Base-by-base conservation (phyloP, 64 coral and sea anemone species). In the Dendrophyllia cribrosa region DNA sequence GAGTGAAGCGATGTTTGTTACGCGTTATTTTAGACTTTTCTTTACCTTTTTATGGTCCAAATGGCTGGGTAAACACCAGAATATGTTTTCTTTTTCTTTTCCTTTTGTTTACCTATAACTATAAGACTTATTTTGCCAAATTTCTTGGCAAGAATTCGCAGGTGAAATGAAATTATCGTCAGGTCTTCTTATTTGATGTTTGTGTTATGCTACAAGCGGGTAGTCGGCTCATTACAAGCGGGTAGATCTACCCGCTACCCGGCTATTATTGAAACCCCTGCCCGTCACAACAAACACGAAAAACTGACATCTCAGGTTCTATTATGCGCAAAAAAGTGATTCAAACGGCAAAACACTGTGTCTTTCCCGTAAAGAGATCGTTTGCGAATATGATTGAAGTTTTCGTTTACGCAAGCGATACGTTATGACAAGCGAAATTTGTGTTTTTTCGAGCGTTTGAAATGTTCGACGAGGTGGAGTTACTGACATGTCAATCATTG, bases 181-280 rank as follows among this genome's bases (percentile, higher is more conserved):
- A n/a, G n/a, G n/a, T 75, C 43, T 46, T 7, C 0, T 13, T 24
- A 16, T 43, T 74, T 74, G 72, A 74, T 12, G 72, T 85, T 66
- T 59, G 66, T 85, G 55, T 85, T 48, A 66, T 26, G 81, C 81
- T 85, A 3, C 34, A 85, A 68, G 43, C 66, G 59, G 60, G 61
- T 85, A 85, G 66, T 85, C 81, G 60, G 59, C 61, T 67, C 81
- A 22, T 85, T 85, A 68, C 81, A 15, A 75, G 81, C 10, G 60
- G 81, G 72, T 83, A 83, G 79, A 83, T 58, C 62, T 85, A 85
- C 81, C 81, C 81, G 34, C 49, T n/a, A n/a, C n/a, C n/a, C n/a
- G n/a, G n/a, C n/a, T n/a, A n/a, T n/a, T n/a, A n/a, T n/a, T n/a
- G n/a, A n/a, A n/a, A n/a, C n/a, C n/a, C n/a, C n/a, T n/a, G n/a